Percentiles rank a stretch among this genome's conserved stretches.
These are phyloP conservation scores for Catharus bicknelli DNA, from an alignment of 2,113 vertebrate genomes.

Conservation along the genomic window DNA sequence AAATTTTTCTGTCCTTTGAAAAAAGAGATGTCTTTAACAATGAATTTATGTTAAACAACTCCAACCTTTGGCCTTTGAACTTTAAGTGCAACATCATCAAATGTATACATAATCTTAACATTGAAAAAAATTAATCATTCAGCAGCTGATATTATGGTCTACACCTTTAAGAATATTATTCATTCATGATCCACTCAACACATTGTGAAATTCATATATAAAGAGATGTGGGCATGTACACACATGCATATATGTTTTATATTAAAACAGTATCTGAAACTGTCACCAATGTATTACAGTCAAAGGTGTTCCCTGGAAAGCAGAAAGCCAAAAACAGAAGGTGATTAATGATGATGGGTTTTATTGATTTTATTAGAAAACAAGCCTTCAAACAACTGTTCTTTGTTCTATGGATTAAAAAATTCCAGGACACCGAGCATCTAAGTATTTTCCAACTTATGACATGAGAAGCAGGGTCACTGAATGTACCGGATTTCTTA, in stretches of 20 bases:
- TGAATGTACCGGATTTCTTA: neutral
- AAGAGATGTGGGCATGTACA: neutral
- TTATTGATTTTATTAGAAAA: constrained; percentile 42
- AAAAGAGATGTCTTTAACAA: neutral
- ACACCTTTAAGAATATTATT: neutral
- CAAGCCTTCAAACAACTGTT: constrained; percentile 4
- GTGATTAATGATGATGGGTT: constrained; percentile 10
- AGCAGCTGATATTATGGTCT: neutral
- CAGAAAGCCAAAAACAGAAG: neutral
- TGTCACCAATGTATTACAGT: neutral
- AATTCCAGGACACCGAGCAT: neutral
- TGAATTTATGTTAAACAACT: neutral
- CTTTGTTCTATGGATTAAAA: constrained; percentile 12
- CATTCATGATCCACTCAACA: neutral
- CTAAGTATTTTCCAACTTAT: neutral
- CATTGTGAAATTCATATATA: neutral
- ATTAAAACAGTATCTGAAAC: neutral
- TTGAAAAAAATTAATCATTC: neutral
- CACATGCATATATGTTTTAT: accelerated
- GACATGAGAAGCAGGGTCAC: constrained; percentile 1
- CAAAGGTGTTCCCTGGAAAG: neutral
- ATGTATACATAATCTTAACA: neutral
- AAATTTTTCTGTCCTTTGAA: neutral
- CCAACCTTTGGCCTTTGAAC: neutral
- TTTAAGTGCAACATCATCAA: neutral